phyloP scores from a whole-genome alignment of 2,888 invertebrate genomes.

The Alsophila aescularia region DNA sequence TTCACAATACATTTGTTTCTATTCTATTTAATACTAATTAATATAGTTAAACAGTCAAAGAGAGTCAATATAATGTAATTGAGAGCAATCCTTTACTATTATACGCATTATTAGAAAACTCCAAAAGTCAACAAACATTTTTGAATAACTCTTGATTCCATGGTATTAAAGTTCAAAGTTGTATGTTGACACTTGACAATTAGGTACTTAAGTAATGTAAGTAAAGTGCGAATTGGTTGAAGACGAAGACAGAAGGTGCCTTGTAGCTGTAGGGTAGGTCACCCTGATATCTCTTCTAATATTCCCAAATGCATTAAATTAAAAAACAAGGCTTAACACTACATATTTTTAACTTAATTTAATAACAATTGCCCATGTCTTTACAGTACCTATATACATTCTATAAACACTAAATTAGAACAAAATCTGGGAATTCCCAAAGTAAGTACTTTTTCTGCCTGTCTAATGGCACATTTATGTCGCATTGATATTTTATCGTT shows the following conservation, averaged over 20 bases:
- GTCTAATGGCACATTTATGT: constrained; percentile 78
- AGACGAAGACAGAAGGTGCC: too few species aligned
- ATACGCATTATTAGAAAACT: background rate
- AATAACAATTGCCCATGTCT: constrained; percentile 8
- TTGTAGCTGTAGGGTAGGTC: too few species aligned
- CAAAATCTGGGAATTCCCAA: constrained; percentile 26
- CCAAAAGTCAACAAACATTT: background rate
- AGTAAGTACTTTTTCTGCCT: constrained; percentile 56
- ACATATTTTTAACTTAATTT: background rate
- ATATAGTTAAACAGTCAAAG: too few species aligned
- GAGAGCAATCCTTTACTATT: too few species aligned
- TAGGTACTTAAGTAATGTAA: too few species aligned
- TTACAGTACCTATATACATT: constrained; percentile 31
- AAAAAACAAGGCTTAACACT: too few species aligned
- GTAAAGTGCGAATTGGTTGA: too few species aligned
- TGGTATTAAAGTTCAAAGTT: constrained; percentile 3
- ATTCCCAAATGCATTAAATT: too few species aligned
- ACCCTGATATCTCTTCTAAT: too few species aligned
- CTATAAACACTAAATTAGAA: constrained; percentile 25
- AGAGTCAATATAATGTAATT: too few species aligned
- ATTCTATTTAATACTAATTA: background rate
- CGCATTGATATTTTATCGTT: constrained; percentile 48
- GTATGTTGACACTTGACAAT: background rate
- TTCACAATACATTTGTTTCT: too few species aligned
- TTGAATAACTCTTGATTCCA: constrained; percentile 3